These are phyloP conservation scores for Cetoscarus ocellatus DNA, from an alignment of 2,797 vertebrate species.

Conservation along the genomic window DNA sequence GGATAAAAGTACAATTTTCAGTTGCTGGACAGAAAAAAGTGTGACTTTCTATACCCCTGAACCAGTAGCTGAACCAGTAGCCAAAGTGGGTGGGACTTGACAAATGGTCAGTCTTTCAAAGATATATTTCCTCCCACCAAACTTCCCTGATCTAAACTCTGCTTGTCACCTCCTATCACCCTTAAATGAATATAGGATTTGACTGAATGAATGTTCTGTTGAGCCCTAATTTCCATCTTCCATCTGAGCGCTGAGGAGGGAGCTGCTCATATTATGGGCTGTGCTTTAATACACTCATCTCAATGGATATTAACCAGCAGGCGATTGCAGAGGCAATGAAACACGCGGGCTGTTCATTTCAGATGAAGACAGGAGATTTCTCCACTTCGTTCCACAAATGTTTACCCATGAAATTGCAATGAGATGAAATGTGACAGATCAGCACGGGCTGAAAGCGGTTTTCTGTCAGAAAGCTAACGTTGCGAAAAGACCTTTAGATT, in stretches of 20 bases:
- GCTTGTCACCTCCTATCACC: constrained; percentile 64
- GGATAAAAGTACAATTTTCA: no score
- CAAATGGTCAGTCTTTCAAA: no score
- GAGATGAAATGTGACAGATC: constrained; percentile 82
- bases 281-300: constrained; percentile 74
- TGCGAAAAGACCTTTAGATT: constrained; percentile 70
- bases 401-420: constrained; percentile 78
- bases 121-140: neutral
- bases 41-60: no score
- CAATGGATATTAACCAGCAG: constrained; percentile 70
- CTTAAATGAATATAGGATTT: constrained; percentile 72
- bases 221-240: constrained; percentile 74
- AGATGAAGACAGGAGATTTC: constrained; percentile 69
- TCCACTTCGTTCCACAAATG: constrained; percentile 71
- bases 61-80: no score
- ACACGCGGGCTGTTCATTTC: constrained; percentile 69
- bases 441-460: constrained; percentile 68
- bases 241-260: constrained; percentile 28
- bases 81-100: no score
- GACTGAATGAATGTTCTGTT: constrained; percentile 68
- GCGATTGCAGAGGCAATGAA: constrained; percentile 62
- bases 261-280: constrained; percentile 59
- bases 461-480: constrained; percentile 77
- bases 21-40: no score
- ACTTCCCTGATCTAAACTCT: constrained; percentile 60